Conservation (phyloP, 2,797 vertebrate genomes). For the Psittacula echo region DNA sequence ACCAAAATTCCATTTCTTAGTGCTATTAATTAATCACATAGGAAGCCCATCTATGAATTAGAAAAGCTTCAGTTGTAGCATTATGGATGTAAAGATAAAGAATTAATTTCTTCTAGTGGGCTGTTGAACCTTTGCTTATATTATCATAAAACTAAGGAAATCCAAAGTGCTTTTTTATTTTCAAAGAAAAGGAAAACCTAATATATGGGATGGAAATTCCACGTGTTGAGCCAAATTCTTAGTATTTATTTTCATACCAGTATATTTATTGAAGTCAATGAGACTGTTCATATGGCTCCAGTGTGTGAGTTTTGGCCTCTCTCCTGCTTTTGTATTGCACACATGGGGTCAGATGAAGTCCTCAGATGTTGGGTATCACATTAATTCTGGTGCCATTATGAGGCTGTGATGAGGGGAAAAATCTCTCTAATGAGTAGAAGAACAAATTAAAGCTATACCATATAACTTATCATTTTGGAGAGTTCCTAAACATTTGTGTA, state of each 20-base stretch:
- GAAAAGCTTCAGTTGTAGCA: neutral
- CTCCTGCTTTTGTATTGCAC: neutral
- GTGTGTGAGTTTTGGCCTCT: neutral
- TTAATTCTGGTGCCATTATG: neutral
- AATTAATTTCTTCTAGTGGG: slow-evolving; percentile 19
- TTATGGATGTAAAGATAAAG: slow-evolving; percentile 3
- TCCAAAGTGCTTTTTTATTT: neutral
- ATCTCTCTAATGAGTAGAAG: neutral
- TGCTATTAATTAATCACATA: slow-evolving; percentile 42
- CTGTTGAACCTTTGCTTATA: slow-evolving; percentile 15
- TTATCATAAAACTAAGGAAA: slow-evolving; percentile 20
- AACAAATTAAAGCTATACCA: neutral
- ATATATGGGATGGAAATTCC: neutral
- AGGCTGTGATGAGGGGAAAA: neutral
- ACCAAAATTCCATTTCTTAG: slow-evolving; percentile 31
- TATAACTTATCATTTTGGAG: neutral
- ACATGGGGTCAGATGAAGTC: neutral
- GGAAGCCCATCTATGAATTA: slow-evolving; percentile 5
- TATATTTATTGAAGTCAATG: neutral
- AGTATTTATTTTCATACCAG: neutral
- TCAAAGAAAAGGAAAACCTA: neutral
- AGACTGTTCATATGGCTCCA: neutral
- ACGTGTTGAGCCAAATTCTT: neutral
- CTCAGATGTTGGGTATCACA: neutral
- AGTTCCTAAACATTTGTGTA: neutral